Evolutionary conservation across 2,888 invertebrate genomes (phyloP), one percentile per base, ranked within the genome.

Genomic region (Scaptomyza reducta): DNA sequence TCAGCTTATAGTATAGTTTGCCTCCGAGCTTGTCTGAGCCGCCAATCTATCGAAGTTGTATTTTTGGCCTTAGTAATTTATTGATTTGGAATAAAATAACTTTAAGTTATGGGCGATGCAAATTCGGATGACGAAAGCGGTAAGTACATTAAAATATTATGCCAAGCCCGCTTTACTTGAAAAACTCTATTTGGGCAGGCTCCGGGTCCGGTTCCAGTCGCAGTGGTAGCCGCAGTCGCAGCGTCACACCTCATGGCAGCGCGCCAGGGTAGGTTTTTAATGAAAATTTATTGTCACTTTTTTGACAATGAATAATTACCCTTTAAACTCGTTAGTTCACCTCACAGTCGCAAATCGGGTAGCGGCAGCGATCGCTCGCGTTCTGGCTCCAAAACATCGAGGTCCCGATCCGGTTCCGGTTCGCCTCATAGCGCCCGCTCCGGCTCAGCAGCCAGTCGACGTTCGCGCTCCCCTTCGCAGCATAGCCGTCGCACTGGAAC

Each of bases 291-390:
- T n/a, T 14, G 2, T 1, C 29, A 16, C 6, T 33, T 41, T 41
- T 0, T n/a, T n/a, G 10, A 25, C 11, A 11, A 33, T 14, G 10
- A n/a, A 29, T 16, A 2, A 13, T 31, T n/a, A 31, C n/a, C 14
- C 31, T 40, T 57, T 5, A 25, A 38, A 14, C 14, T 38, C 5
- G 25, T n/a, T 16, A 90, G 89, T 13, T 86, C 90, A 3, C 89
- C 88, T 5, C 68, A 44, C 1, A 89, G 85, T 50, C 79, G 51
- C 1, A 90, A 86, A n/a, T 89, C 89, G 7, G 90, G 80, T 2
- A 89, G 86, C 46, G 88, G 78, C 6, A 89, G 88, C 47, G 89
- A 80, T 11, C 79, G 82, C 10, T 94, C 94, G 13, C 73, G 60
- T 14, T 70, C 74, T n/a, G 46, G 74, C 5, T 69, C 67, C 1